Conservation (phyloP, 2,113 vertebrate species). For the Scopus umbretta region DNA sequence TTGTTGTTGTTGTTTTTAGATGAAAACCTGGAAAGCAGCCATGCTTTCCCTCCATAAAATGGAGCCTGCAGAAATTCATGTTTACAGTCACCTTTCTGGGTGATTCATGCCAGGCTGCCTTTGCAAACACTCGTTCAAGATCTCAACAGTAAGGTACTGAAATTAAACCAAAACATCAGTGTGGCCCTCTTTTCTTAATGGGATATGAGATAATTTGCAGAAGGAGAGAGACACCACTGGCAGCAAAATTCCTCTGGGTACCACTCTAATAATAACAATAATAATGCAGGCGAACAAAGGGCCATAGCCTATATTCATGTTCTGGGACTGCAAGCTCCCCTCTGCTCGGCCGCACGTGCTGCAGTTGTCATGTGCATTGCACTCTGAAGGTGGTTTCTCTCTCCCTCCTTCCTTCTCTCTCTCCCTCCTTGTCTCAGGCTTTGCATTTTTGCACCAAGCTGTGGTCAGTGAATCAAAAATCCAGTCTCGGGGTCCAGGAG, state of each 20-base stretch:
- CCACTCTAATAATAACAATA: not conserved
- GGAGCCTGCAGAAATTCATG: not conserved
- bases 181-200: not conserved
- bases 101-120: not conserved
- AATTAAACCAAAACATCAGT: not conserved
- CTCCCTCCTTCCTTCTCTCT: not conserved
- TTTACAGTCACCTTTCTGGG: not conserved
- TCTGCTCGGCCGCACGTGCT: not conserved
- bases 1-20: not conserved
- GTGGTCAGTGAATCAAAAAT: not conserved
- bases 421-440: not conserved
- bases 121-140: not conserved
- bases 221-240: not conserved
- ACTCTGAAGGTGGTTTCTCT: not conserved
- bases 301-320: not conserved
- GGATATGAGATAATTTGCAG: not conserved
- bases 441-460: not conserved
- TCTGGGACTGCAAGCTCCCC: not conserved
- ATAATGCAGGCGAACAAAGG: not conserved
- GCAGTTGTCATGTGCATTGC: no score
- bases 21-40: not conserved
- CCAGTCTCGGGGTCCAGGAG: not conserved
- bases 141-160: not conserved
- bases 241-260: not conserved
- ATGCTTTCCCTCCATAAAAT: not conserved